Percentiles rank a stretch among this genome's conserved stretches.
phyloP scores from a whole-genome alignment of 2,888 invertebrate species.

The Amblyjoppa proteus region DNA sequence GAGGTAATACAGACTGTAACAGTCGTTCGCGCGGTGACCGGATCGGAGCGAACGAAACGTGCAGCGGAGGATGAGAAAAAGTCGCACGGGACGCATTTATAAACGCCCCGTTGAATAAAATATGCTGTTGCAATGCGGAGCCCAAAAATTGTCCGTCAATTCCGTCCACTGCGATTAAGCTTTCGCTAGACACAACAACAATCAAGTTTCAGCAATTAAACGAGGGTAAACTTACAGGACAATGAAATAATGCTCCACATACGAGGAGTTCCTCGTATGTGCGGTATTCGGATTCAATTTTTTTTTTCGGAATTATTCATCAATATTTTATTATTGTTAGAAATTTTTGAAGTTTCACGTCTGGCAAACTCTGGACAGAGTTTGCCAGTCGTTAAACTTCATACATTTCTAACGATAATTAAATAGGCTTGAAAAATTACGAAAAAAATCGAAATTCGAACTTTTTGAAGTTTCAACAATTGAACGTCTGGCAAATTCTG shows the following conservation, averaged over 20 bases:
- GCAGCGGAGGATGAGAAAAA: background rate
- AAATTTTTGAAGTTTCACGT: background rate
- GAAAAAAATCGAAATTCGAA: background rate
- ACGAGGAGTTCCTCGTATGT: no score
- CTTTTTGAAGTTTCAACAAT: background rate
- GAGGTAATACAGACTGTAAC: slow-evolving; percentile 48
- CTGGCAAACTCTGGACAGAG: background rate
- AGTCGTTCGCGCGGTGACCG: slow-evolving; percentile 12
- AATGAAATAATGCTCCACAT: no score
- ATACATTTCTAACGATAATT: background rate
- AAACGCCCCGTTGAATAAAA: background rate
- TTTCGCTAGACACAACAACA: background rate
- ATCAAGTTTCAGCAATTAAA: no score
- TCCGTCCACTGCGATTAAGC: background rate
- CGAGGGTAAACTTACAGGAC: no score
- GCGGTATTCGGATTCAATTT: no score
- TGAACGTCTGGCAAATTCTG: no score
- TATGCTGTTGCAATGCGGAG: background rate
- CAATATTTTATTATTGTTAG: no score
- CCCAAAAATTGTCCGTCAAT: background rate
- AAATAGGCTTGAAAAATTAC: background rate
- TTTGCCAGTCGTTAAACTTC: background rate
- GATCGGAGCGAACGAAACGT: slow-evolving; percentile 22
- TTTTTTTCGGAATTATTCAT: no score
- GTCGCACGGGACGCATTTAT: background rate